These are phyloP conservation scores for Podabrus alpinus DNA, from an alignment of 2,888 invertebrate species.

Conservation along the genomic window DNA sequence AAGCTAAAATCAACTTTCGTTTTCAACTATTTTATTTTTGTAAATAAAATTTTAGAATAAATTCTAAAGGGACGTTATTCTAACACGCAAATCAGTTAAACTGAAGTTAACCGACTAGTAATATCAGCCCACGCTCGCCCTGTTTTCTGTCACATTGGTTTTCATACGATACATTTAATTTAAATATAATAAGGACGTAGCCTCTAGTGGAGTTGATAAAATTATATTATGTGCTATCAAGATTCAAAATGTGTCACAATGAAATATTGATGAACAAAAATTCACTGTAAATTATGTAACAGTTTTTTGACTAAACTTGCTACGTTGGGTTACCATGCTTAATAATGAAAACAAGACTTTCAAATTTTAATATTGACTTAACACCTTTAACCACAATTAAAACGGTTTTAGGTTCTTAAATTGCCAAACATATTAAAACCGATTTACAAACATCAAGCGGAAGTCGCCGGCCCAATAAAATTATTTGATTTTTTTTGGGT, in stretches of 20 bases:
- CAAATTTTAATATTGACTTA: not conserved
- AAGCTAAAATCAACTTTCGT: not conserved
- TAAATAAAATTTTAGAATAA: not conserved
- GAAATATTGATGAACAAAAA: slow-evolving; percentile 11
- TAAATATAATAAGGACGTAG: slow-evolving; percentile 38
- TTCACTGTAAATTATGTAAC: not conserved
- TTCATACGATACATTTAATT: slow-evolving; percentile 46
- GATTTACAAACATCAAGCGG: too few species aligned
- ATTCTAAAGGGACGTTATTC: slow-evolving; percentile 26
- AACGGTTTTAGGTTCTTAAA: not conserved
- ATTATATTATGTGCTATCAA: slow-evolving; percentile 9
- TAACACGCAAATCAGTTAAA: slow-evolving; percentile 43
- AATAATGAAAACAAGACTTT: not conserved
- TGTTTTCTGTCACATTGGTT: slow-evolving; percentile 47
- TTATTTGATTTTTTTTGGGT: too few species aligned
- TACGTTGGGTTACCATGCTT: not conserved
- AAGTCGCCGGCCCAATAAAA: too few species aligned
- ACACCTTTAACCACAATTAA: not conserved
- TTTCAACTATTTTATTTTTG: not conserved
- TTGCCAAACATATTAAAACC: not conserved
- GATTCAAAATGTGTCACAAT: slow-evolving; percentile 20
- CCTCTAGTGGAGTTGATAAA: slow-evolving; percentile 18
- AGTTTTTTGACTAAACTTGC: not conserved
- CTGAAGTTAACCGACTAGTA: slow-evolving; percentile 43
- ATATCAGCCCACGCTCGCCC: slow-evolving; percentile 45